Conservation (phyloP, 2,888 invertebrate genomes). For the Tachystola acroxantha region DNA sequence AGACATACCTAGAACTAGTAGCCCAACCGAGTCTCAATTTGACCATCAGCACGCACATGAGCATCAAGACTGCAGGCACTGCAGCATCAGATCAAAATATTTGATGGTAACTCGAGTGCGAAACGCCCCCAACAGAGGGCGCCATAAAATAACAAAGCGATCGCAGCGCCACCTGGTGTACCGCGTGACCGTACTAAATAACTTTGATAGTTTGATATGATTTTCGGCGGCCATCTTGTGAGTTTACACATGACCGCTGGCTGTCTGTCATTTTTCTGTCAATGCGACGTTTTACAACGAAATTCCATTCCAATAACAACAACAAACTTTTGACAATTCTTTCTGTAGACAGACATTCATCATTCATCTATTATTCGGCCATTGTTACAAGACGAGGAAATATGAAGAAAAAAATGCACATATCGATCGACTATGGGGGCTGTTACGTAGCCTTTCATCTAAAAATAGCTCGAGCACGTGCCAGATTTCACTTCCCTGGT, state of each 20-base stretch:
- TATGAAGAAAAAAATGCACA: constrained; percentile 16
- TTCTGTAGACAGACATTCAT: too few species aligned
- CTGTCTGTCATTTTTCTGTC: constrained; percentile 70
- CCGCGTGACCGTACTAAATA: constrained; percentile 50
- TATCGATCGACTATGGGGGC: constrained; percentile 32
- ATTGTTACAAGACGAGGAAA: too few species aligned
- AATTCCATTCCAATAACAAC: constrained; percentile 58
- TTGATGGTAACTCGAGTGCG: too few species aligned
- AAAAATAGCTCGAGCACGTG: constrained; percentile 68
- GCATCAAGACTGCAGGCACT: too few species aligned
- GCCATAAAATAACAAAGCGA: constrained; percentile 47
- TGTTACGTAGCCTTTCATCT: constrained; percentile 39
- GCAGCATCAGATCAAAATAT: too few species aligned
- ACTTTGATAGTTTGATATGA: constrained; percentile 21
- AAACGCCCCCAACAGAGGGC: too few species aligned
- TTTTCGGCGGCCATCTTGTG: constrained; percentile 54
- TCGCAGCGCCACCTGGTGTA: constrained; percentile 45
- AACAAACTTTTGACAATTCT: constrained; percentile 36
- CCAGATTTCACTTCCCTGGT: constrained; percentile 38
- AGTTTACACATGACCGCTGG: constrained; percentile 47
- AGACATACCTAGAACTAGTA: too few species aligned
- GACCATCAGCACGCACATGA: too few species aligned
- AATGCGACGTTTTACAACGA: constrained; percentile 62
- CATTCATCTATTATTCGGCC: too few species aligned
- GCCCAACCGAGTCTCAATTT: too few species aligned